A percentile compares a stretch with the other conserved stretches of the same genome.
Conservation (phyloP, 2,113 vertebrate species). For the Phrynosoma blainvillii region DNA sequence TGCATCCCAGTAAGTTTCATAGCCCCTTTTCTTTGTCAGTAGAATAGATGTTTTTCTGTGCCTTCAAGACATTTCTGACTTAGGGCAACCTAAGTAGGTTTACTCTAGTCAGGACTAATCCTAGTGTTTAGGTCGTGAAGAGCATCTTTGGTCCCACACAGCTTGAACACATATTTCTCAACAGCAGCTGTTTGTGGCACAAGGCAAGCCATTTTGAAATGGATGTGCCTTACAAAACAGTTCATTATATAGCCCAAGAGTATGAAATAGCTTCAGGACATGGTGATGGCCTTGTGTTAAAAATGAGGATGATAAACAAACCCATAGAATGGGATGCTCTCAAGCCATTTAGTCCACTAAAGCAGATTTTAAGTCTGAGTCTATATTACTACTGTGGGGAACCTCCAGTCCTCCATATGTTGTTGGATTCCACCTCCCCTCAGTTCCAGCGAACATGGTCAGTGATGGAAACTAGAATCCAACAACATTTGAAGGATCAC, state of each 20-base stretch:
- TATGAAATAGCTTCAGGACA: neutral
- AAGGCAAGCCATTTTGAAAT: neutral
- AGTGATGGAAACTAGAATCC: neutral
- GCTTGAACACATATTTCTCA: neutral
- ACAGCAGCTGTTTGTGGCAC: neutral
- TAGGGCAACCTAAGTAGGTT: too few species aligned
- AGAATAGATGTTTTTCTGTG: neutral
- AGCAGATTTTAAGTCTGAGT: neutral
- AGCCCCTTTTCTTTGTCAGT: neutral
- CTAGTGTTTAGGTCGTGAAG: too few species aligned
- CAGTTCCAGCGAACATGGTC: neutral
- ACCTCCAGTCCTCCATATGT: neutral
- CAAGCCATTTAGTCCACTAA: neutral
- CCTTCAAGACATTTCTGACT: too few species aligned
- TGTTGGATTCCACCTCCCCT: neutral
- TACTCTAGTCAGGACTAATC: too few species aligned
- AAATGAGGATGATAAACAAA: neutral
- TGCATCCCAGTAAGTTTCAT: conserved; percentile 10
- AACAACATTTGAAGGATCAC: neutral
- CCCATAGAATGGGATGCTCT: neutral
- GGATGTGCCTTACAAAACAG: neutral
- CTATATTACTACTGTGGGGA: neutral
- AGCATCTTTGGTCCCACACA: neutral
- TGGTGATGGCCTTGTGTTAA: neutral
- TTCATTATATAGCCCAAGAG: neutral